Evolutionary conservation across 2,113 vertebrate genomes (phyloP).

Genomic region (Marcusenius ussheri): DNA sequence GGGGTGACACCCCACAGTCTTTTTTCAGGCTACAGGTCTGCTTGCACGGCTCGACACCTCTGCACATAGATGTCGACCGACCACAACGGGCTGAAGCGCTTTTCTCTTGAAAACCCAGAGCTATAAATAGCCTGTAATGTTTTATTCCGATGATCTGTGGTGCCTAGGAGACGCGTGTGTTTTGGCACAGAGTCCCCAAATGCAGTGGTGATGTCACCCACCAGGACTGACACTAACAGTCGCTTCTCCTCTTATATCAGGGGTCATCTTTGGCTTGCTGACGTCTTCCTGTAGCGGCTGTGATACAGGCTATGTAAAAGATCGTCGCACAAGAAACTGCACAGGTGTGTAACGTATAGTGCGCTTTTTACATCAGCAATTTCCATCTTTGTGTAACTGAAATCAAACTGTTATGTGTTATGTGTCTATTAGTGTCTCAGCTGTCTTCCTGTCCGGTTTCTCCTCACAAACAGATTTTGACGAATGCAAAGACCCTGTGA

Average conservation of each 20-base stretch:
- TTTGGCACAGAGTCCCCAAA: not conserved
- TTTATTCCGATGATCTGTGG: not conserved
- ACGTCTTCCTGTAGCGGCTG: not conserved
- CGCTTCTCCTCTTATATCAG: not conserved
- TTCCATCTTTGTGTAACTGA: not conserved
- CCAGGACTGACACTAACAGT: no score
- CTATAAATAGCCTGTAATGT: not conserved
- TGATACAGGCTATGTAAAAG: accelerated
- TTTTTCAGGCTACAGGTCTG: not conserved
- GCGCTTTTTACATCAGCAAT: not conserved
- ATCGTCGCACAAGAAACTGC: not conserved
- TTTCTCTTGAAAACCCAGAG: not conserved
- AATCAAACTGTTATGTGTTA: not conserved
- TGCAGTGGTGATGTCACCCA: not conserved
- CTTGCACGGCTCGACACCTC: no score
- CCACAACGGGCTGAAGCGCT: not conserved
- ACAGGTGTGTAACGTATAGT: not conserved
- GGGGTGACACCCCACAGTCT: no score
- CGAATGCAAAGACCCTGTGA: accelerated
- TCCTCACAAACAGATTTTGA: not conserved
- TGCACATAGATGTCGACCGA: no score
- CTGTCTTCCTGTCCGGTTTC: not conserved
- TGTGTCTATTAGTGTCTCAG: not conserved
- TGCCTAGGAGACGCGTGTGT: not conserved
- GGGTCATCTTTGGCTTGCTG: not conserved